Evolutionary conservation across 2,888 invertebrate genomes (phyloP).

Genomic region (Plemyria rubiginata): DNA sequence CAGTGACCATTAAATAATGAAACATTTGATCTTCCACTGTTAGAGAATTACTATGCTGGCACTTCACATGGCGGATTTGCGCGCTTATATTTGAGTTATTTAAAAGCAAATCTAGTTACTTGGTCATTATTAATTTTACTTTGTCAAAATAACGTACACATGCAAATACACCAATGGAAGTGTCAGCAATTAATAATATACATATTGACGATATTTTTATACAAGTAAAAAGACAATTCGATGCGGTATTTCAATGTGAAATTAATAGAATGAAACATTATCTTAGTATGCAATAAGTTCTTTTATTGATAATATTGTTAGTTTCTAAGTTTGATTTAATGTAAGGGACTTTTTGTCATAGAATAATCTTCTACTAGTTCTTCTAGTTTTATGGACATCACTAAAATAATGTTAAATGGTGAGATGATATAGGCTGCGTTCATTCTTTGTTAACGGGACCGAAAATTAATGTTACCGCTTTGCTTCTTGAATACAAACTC

Average conservation of each 20-base stretch:
- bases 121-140: background rate
- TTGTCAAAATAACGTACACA: background rate
- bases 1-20: constrained; percentile 28
- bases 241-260: constrained; percentile 30
- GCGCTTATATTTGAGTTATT: background rate
- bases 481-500: constrained; percentile 21
- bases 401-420: constrained; percentile 38
- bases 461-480: constrained; percentile 68
- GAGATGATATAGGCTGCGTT: constrained; percentile 48
- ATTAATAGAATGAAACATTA: constrained; percentile 24
- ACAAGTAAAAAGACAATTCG: constrained; percentile 68
- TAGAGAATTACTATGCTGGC: constrained; percentile 19
- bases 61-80: constrained; percentile 16
- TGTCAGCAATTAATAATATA: constrained; percentile 35
- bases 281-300: constrained; percentile 23
- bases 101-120: background rate
- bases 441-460: constrained; percentile 50
- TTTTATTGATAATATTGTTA: constrained; percentile 37
- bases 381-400: constrained; percentile 66
- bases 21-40: constrained; percentile 30
- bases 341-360: constrained; percentile 31
- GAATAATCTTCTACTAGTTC: constrained; percentile 57
- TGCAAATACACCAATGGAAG: constrained; percentile 15
- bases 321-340: constrained; percentile 28
- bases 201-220: constrained; percentile 78